phyloP scores from a whole-genome alignment of 2,113 vertebrate genomes.

The Grallaria varia region DNA sequence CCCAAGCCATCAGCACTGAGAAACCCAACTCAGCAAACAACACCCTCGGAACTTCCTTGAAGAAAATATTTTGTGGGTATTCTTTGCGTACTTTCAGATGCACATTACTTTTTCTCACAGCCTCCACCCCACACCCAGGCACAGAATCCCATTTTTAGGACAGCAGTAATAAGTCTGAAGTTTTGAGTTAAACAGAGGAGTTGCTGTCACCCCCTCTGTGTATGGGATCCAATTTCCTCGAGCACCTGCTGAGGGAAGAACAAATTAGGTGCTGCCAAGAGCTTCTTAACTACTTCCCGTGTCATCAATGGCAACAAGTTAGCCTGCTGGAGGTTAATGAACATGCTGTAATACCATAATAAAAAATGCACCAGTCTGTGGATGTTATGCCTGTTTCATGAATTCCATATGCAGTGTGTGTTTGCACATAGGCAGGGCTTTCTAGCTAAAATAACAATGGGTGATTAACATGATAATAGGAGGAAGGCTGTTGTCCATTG shows the following conservation, averaged over 20 bases:
- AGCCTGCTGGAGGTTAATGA: conserved; percentile 58
- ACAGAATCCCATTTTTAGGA: neutral
- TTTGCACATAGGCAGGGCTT: neutral
- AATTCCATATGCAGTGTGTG: neutral
- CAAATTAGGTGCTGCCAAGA: conserved; percentile 54
- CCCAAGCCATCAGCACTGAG: neutral
- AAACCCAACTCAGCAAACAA: neutral
- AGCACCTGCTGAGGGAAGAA: conserved; percentile 49
- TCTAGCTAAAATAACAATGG: conserved; percentile 17
- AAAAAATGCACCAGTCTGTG: neutral
- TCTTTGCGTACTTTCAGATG: neutral
- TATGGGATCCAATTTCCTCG: conserved; percentile 44
- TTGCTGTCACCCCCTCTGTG: neutral
- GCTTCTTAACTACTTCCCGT: conserved; percentile 51
- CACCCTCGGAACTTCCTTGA: neutral
- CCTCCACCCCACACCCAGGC: neutral
- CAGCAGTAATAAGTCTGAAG: conserved; percentile 19
- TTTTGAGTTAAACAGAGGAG: conserved; percentile 24
- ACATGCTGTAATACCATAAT: neutral
- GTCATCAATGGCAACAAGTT: conserved; percentile 56
- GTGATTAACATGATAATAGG: conserved; percentile 9
- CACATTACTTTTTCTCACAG: neutral
- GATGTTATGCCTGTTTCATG: neutral
- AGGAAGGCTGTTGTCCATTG: neutral
- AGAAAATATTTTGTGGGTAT: neutral